A percentile compares a stretch with the other conserved stretches of the same genome.
These are phyloP conservation scores for Aricia artaxerxes DNA, from an alignment of 2,888 invertebrate species.

Conservation along the genomic window DNA sequence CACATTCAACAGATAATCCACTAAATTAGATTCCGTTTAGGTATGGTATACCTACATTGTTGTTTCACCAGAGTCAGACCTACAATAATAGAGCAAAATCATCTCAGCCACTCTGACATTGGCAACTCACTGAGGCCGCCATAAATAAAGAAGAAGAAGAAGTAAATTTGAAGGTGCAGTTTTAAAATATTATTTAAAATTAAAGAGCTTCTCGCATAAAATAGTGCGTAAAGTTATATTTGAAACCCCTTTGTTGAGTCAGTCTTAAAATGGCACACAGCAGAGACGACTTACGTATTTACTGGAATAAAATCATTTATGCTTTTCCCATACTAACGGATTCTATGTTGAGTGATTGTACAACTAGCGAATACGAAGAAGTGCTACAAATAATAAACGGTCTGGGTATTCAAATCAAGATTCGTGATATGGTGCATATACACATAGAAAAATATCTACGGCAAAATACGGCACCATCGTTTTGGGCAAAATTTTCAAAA, in stretches of 20 bases:
- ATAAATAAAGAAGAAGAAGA: too few species aligned
- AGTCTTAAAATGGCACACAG: constrained; percentile 53
- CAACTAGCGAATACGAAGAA: constrained; percentile 63
- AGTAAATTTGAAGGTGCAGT: too few species aligned
- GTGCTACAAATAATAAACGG: constrained; percentile 65
- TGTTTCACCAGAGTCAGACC: too few species aligned
- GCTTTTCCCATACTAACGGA: constrained; percentile 73
- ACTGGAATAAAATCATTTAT: constrained; percentile 72
- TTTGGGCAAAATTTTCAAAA: constrained; percentile 83
- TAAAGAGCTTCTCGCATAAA: too few species aligned
- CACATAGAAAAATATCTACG: constrained; percentile 82
- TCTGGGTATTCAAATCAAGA: constrained; percentile 64
- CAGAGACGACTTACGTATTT: constrained; percentile 61
- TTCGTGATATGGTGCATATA: constrained; percentile 66
- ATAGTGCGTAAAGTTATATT: too few species aligned
- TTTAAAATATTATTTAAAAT: too few species aligned
- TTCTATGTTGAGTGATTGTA: constrained; percentile 62
- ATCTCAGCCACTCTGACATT: too few species aligned
- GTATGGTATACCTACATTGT: too few species aligned
- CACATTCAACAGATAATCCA: too few species aligned
- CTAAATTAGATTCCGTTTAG: too few species aligned
- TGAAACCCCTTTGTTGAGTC: not conserved
- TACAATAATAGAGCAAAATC: too few species aligned
- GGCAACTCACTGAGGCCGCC: too few species aligned
- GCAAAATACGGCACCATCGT: constrained; percentile 81